Conservation (phyloP, 2,888 invertebrate genomes). For the Lepeophtheirus nordmannii region DNA sequence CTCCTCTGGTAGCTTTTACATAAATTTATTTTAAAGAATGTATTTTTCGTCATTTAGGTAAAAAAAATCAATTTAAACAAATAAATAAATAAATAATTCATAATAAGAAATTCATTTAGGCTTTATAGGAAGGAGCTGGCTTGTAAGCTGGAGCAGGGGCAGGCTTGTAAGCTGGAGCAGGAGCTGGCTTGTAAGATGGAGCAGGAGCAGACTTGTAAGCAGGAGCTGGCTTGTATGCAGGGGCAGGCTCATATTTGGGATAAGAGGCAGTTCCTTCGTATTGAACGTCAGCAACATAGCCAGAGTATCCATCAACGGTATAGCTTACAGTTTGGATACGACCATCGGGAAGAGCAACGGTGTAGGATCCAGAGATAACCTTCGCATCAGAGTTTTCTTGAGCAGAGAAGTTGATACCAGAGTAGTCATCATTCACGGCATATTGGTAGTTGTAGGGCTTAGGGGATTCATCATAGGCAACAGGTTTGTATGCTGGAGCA, state of each 20-base stretch:
- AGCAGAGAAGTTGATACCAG: constrained; percentile 2
- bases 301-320: constrained; percentile 6
- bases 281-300: constrained; percentile 3
- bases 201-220: neutral
- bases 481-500: neutral
- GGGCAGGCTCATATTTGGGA: constrained; percentile 12
- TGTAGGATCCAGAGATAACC: neutral
- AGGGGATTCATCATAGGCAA: neutral
- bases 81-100: neutral
- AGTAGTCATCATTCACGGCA: neutral
- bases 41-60: too few relatives aligned
- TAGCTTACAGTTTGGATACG: constrained; percentile 2
- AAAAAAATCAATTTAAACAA: neutral
- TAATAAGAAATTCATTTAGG: neutral
- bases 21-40: too few relatives aligned
- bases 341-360: constrained; percentile 2
- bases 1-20: too few relatives aligned
- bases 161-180: constrained; percentile 1
- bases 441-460: constrained; percentile 4
- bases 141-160: constrained; percentile 10
- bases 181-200: neutral
- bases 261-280: constrained; percentile 7
- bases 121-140: constrained; percentile 9
- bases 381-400: neutral
- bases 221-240: neutral